phyloP scores from a whole-genome alignment of 1,140 invertebrate genomes.

The Dufourea novaeangliae region DNA sequence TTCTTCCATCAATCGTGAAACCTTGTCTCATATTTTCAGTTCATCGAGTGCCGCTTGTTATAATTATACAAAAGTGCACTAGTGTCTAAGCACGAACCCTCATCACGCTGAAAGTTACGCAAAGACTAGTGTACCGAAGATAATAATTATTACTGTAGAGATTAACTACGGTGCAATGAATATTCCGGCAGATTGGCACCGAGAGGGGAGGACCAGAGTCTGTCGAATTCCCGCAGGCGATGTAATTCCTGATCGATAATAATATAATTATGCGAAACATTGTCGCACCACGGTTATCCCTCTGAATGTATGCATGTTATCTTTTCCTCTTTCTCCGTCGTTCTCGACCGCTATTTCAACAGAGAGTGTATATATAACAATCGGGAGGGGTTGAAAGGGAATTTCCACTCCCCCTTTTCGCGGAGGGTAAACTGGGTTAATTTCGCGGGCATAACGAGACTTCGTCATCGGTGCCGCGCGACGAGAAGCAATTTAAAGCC shows the following conservation, averaged over 20 bases:
- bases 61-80: too few relatives aligned
- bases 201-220: conserved; percentile 44
- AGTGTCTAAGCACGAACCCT: background rate
- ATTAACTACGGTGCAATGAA: conserved; percentile 61
- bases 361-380: background rate
- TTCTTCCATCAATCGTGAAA: too few relatives aligned
- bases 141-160: conserved; percentile 59
- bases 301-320: conserved; percentile 11
- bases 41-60: too few relatives aligned
- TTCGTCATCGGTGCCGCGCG: conserved; percentile 55
- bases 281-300: conserved; percentile 26
- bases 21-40: too few relatives aligned
- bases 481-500: conserved; percentile 71
- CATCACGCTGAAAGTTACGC: background rate
- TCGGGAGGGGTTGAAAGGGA: conserved; percentile 35
- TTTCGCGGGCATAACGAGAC: conserved; percentile 58
- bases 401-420: conserved; percentile 32
- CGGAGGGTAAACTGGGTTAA: conserved; percentile 67
- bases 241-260: conserved; percentile 65
- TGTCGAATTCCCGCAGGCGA: conserved; percentile 34
- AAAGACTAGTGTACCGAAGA: conserved; percentile 10
- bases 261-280: conserved; percentile 64
- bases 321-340: conserved; percentile 36
- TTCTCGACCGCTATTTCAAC: background rate
- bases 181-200: conserved; percentile 59